phyloP scores from a whole-genome alignment of 2,113 vertebrate genomes.

The Sylvia atricapilla region DNA sequence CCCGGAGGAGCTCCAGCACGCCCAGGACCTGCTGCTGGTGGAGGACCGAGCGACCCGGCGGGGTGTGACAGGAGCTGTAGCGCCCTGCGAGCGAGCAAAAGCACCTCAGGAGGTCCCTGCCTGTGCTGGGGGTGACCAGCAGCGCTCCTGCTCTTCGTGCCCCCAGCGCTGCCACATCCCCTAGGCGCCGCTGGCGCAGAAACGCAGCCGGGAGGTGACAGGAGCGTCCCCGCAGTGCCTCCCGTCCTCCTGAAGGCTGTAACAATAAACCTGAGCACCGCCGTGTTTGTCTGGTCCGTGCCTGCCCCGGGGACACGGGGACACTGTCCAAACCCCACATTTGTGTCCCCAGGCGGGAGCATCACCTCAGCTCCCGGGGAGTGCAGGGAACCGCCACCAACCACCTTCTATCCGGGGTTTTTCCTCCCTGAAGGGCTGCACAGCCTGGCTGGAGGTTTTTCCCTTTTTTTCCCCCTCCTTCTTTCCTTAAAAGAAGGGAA shows the following conservation, averaged over 20 bases:
- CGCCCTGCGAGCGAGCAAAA: neutral
- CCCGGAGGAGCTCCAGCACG: neutral
- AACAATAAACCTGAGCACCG: neutral
- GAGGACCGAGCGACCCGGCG: neutral
- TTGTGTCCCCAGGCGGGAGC: too few species aligned
- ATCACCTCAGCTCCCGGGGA: accelerated
- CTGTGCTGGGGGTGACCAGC: neutral
- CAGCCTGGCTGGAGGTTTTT: neutral
- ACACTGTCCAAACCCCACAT: accelerated
- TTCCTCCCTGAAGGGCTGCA: neutral
- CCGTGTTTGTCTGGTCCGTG: neutral
- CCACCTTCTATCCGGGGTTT: accelerated
- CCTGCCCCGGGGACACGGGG: accelerated
- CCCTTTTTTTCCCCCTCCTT: too few species aligned
- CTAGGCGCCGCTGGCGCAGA: neutral
- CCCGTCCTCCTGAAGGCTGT: neutral
- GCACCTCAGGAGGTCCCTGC: neutral
- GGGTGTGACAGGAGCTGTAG: neutral
- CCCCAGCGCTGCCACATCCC: accelerated
- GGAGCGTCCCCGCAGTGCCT: neutral
- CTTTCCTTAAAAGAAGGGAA: neutral
- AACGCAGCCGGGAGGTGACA: neutral
- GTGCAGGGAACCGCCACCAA: neutral
- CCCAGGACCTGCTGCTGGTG: neutral
- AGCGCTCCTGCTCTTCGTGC: neutral